Evolutionary conservation across 2,797 vertebrate genomes (phyloP).

Genomic region (Clarias platycephalus): DNA sequence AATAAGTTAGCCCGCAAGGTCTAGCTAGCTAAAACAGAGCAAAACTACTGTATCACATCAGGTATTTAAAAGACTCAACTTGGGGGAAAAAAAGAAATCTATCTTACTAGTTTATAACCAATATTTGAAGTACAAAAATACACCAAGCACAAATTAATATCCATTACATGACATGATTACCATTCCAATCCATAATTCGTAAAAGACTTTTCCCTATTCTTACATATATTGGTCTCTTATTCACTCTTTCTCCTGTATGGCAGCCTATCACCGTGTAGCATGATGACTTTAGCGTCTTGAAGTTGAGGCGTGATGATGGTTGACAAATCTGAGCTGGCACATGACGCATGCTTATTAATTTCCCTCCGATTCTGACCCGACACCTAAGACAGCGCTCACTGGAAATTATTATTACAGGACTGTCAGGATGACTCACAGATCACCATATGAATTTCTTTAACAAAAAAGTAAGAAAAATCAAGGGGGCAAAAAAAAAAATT

Average conservation of each 20-base stretch:
- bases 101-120: neutral
- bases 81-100: neutral
- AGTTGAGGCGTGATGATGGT: neutral
- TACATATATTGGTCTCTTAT: neutral
- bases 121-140: neutral
- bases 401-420: neutral
- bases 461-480: neutral
- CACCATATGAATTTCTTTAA: neutral
- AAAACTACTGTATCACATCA: neutral
- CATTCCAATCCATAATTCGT: neutral
- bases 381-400: neutral
- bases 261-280: neutral
- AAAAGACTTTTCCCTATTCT: neutral
- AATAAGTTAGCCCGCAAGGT: neutral
- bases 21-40: neutral
- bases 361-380: neutral
- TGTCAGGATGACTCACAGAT: neutral
- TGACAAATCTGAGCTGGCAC: slow-evolving; percentile 12
- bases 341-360: neutral
- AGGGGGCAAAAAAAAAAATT: neutral
- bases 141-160: neutral
- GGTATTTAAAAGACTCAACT: neutral
- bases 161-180: neutral
- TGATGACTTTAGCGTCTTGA: neutral
- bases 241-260: neutral